Percentiles rank a stretch among this genome's conserved stretches.
Conservation (phyloP, 2,888 invertebrate species). For the Marronus borbonicus region DNA sequence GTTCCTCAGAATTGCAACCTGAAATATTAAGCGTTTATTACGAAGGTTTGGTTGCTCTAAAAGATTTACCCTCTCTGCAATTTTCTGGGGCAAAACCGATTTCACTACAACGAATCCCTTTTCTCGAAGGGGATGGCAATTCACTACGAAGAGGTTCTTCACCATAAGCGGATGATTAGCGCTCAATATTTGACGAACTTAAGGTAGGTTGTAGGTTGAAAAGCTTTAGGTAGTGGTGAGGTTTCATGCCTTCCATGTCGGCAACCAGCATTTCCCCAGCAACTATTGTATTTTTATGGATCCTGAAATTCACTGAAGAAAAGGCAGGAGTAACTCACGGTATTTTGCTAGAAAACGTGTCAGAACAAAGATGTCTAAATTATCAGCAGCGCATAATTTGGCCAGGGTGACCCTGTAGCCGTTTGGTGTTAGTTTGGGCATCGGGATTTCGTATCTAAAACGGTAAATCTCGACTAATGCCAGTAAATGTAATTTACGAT, state of each 20-base stretch:
- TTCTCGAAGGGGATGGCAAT: background rate
- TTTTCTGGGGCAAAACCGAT: background rate
- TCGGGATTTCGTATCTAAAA: background rate
- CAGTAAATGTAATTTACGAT: background rate
- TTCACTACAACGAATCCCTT: background rate
- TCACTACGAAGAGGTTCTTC: background rate
- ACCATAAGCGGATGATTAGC: background rate
- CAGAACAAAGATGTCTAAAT: background rate
- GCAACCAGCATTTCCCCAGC: constrained; percentile 23
- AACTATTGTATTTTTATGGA: constrained; percentile 13
- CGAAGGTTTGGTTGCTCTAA: constrained; percentile 64
- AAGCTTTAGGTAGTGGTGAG: background rate
- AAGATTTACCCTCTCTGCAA: constrained; percentile 62
- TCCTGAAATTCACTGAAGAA: constrained; percentile 14
- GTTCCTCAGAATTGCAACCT: background rate
- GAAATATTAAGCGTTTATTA: background rate
- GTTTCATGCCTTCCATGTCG: constrained; percentile 9
- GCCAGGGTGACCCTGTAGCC: background rate
- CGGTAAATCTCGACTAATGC: background rate
- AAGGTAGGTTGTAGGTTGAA: background rate
- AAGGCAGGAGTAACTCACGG: background rate
- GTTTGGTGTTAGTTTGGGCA: background rate
- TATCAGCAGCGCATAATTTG: background rate
- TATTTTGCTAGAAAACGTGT: background rate
- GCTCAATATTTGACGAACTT: background rate